Base-by-base conservation (phyloP, 2,888 invertebrate species). In the Drosophila anceps region DNA sequence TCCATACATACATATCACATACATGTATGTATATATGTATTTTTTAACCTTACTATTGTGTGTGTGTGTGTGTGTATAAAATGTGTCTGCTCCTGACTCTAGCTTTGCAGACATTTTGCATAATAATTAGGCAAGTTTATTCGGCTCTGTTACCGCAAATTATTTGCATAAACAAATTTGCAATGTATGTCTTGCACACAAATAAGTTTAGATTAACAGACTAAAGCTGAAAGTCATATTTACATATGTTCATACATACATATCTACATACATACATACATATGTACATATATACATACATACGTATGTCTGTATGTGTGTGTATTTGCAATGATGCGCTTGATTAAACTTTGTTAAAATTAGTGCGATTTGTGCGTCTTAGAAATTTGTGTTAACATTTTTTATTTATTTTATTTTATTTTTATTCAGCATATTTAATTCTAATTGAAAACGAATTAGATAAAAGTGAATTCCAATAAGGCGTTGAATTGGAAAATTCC, bases 141-240 rank as follows among this genome's bases (percentile, higher is more conserved):
- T 39, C 51, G 60, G 39, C 15, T 69, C 27, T 10, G 29, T 46
- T 58, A 58, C 55, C 41, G 50, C 35, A 33, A 10, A 18, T 10
- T 20, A 70, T 76, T 69, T 62, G 58, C 65, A 70, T 55, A 59
- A 53, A 70, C 24, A 48, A 54, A 60, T 54, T 27, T 39, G 51
- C 43, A 67, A 58, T 58, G 27, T 44, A n/a, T 48, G 33, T 29
- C 35, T 37, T 20, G 54, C 41, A 55, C 46, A 6, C 69, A 46
- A 68, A 57, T 54, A 24, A 48, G 39, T 54, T 63, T 41, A 27
- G 39, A 41, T 55, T 48, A 63, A 29, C 46, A 62, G 35, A 51
- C 41, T 10, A n/a, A 13, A 15, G 18, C 15, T 29, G 27, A 15
- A 9, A 51, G 24, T 10, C 1, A 12, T 41, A 18, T 8, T 18